Conservation (phyloP, 2,888 invertebrate genomes). For the Malthinus seriepunctatus region DNA sequence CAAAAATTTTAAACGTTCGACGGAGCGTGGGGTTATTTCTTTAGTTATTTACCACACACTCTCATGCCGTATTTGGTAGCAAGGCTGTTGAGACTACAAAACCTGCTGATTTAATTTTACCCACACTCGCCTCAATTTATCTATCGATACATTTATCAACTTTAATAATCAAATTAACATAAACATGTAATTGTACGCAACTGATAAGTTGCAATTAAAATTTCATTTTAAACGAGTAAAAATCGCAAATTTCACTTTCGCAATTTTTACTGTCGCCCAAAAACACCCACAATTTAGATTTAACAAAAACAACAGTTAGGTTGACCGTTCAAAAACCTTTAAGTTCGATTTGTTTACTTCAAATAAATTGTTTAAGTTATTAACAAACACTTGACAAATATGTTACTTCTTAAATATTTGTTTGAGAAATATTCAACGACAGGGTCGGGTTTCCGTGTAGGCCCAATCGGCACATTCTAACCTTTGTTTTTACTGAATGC, state of each 20-base stretch:
- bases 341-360: not conserved
- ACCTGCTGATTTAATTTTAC: constrained; percentile 18
- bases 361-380: not conserved
- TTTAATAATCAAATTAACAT: constrained; percentile 4
- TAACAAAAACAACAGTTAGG: constrained; percentile 16
- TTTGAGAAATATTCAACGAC: too few species aligned
- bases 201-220: not conserved
- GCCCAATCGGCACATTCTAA: too few species aligned
- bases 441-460: too few species aligned
- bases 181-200: not conserved
- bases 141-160: not conserved
- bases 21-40: constrained; percentile 15
- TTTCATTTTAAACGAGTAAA: not conserved
- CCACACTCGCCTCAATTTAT: constrained; percentile 10
- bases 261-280: not conserved
- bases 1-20: constrained; percentile 18
- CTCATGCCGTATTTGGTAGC: constrained; percentile 26
- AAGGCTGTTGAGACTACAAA: constrained; percentile 18
- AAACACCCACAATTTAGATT: constrained; percentile 17
- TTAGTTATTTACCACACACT: constrained; percentile 18
- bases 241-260: not conserved
- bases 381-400: not conserved
- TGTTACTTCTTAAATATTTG: too few species aligned
- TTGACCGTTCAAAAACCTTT: constrained; percentile 28
- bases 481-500: too few species aligned